Base-by-base conservation (phyloP, 2,888 invertebrate species). In the Apamea anceps region DNA sequence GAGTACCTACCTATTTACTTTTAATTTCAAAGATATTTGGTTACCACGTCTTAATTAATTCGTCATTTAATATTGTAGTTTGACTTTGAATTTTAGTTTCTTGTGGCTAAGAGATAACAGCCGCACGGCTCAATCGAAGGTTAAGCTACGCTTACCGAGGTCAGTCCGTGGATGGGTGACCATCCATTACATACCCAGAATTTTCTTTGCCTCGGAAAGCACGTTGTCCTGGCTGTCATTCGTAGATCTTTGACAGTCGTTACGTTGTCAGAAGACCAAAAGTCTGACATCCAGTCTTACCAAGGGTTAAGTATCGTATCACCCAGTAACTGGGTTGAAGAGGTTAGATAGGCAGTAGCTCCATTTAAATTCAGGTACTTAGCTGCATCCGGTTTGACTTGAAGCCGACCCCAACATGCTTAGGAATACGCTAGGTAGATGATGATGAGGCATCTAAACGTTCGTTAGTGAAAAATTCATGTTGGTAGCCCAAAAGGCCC, bases 1-100 rank as follows among this genome's bases (percentile, higher is more conserved):
- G 28, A 42, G 25, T 25, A 45, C 18, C 7, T 32, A 66, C 67
- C 48, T 48, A 45, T 54, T 21, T 32, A 66, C 67, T 57, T 48
- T n/a, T 63, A 79, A 68, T 65, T 78, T 7, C 18, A 48, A 57
- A 84, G 37, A 70, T 71, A 51, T 84, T 77, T 67, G 18, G 18
- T 68, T 37, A 77, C 54, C 15, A 63, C 37, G 10, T 45, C 42
- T 54, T 48, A 57, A 42, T 77, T 63, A 77, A 68, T 77, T 81
- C 65, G 42, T 51, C 42, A 51, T 77, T 32, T n/a, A 48, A 21
- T 25, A 51, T 70, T 70, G 15, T 71, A 42, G 18, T 68, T 78
- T 57, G 48, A 65, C 67, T 77, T 77, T 78, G 45, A 12, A 2
- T 60, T 45, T 15, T 48, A 32, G 10, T 0, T 62, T 18, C 18